Conservation (phyloP, 2,888 invertebrate genomes). For the Parnassius orleans region DNA sequence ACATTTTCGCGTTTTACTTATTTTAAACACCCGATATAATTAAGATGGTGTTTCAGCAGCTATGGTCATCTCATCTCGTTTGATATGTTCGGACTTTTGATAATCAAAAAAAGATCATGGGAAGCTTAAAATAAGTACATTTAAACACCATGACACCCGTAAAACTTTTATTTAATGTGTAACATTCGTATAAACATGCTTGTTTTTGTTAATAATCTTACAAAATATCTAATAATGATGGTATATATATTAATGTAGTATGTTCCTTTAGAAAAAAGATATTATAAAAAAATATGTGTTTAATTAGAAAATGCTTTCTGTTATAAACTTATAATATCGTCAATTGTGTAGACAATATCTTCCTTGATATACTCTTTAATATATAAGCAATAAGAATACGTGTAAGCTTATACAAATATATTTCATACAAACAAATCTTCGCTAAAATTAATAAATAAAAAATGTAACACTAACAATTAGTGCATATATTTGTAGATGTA, state of each 20-base stretch:
- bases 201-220: too few species aligned
- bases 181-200: too few species aligned
- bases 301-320: constrained; percentile 16
- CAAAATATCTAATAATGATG: background rate
- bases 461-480: constrained; percentile 11
- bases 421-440: constrained; percentile 32
- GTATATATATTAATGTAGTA: constrained; percentile 2
- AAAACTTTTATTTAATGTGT: too few species aligned
- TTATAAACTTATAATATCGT: constrained; percentile 38
- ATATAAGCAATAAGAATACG: constrained; percentile 36
- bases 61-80: too few species aligned
- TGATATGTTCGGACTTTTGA: too few species aligned
- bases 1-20: too few species aligned
- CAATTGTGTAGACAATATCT: constrained; percentile 75
- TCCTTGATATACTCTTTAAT: constrained; percentile 36
- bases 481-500: constrained; percentile 27
- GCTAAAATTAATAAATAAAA: constrained; percentile 30
- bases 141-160: too few species aligned
- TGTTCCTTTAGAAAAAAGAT: constrained; percentile 15
- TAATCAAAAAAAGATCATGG: too few species aligned
- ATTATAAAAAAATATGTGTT: background rate
- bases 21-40: too few species aligned
- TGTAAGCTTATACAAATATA: constrained; percentile 33
- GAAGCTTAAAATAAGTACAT: too few species aligned
- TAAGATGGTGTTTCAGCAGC: too few species aligned